Base-by-base conservation (phyloP, 2,113 vertebrate genomes). In the Pyrgilauda ruficollis region DNA sequence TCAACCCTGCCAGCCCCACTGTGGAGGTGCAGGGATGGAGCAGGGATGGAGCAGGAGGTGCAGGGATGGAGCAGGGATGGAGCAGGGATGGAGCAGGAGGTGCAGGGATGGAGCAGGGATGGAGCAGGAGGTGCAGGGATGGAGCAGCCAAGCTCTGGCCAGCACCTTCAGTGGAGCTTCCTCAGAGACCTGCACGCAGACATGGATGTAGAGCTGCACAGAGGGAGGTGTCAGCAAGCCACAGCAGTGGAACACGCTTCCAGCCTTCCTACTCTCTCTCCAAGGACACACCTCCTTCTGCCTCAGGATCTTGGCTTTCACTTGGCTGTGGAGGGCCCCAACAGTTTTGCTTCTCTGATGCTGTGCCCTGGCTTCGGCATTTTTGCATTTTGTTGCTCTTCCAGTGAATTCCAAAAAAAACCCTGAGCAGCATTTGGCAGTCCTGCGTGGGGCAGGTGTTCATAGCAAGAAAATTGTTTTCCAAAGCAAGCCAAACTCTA, bases 1-100 rank as follows among this genome's bases (percentile, higher is more conserved):
- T 73, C 62, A 59, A 1, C 30, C 41, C 26, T 0, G 0, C 26
- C 12, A 13, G 55, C n/a, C 70, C 55, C 8, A 19, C 9, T 1
- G 24, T 13, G 39, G 89, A 87, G 62, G 62, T 24, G 27, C 5
- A 52, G 81, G 68, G 73, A 61, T 44, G 50, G 66, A 49, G 30
- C 6, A 27, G 56, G 37, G 37, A 37, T 37, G 37, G 37, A 37
- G 37, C 37, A n/a, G n/a, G n/a, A n/a, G n/a, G n/a, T n/a, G n/a
- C 37, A 37, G 37, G 37, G 37, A 37, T 37, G 37, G 37, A 37
- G 37, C 37, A 37, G 37, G 37, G 37, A 37, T 37, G 37, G 37
- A 37, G 37, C 37, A 37, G 37, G 37, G 37, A 37, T 37, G 37
- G 37, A 37, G 37, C 37, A 37, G 37, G 37, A 10, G 37, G 37